phyloP scores from a whole-genome alignment of 2,113 vertebrate genomes.

The Ptyas mucosa region DNA sequence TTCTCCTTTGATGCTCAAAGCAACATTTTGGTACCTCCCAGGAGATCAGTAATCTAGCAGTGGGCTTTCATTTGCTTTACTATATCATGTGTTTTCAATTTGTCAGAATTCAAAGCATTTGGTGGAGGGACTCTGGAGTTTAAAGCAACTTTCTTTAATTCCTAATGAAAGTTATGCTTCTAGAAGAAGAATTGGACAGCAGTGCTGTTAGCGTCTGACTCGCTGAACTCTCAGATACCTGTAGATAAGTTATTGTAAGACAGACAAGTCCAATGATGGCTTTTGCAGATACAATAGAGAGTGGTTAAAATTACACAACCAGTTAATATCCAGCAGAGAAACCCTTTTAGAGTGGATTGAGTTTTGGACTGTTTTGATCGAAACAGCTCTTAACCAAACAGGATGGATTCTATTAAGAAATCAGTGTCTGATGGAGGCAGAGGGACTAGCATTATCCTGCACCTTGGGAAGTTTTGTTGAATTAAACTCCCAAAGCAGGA shows the following conservation, averaged over 20 bases:
- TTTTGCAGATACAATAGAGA: conserved; percentile 50
- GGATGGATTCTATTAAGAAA: conserved; percentile 64
- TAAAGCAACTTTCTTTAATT: not conserved
- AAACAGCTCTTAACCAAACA: conserved; percentile 61
- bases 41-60: not conserved
- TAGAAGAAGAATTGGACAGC: not conserved
- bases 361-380: conserved; percentile 54
- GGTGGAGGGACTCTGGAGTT: not conserved
- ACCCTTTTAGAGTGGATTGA: conserved; percentile 60
- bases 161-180: not conserved
- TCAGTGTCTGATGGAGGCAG: conserved; percentile 42
- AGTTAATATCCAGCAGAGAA: conserved; percentile 49
- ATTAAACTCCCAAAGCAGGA: conserved; percentile 35
- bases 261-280: conserved; percentile 46
- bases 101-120: not conserved
- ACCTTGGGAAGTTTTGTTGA: conserved; percentile 45
- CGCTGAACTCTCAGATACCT: conserved; percentile 19
- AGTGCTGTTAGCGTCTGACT: not conserved
- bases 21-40: not conserved
- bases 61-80: not conserved
- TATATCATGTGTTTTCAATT: not conserved
- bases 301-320: conserved; percentile 60
- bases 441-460: conserved; percentile 26
- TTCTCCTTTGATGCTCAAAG: not conserved
- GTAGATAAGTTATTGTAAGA: conserved; percentile 48